Evolutionary conservation across 2,888 invertebrate genomes (phyloP).

Genomic region (Phortica magna): DNA sequence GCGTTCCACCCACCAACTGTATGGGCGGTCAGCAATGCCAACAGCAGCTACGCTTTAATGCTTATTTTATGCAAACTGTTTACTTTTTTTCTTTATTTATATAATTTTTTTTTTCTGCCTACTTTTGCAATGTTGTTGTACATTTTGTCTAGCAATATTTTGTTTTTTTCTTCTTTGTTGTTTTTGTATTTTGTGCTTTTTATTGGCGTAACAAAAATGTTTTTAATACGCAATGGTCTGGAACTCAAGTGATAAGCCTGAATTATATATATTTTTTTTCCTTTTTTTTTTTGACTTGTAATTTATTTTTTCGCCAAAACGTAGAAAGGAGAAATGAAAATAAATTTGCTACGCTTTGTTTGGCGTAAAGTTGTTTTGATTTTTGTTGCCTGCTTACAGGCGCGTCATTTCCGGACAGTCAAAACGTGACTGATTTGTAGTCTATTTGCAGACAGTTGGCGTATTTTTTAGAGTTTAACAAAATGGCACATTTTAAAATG

Average conservation of each 20-base stretch:
- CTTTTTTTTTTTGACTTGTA: constrained; percentile 29
- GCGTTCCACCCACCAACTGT: not conserved
- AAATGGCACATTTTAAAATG: not conserved
- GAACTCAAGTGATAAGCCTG: constrained; percentile 68
- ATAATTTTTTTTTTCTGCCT: not conserved
- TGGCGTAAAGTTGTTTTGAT: constrained; percentile 26
- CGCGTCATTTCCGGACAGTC: not conserved
- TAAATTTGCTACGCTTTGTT: not conserved
- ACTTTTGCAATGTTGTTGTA: not conserved
- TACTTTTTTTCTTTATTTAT: constrained; percentile 31
- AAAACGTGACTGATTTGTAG: constrained; percentile 1
- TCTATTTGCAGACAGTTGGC: not conserved
- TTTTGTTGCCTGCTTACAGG: constrained; percentile 1
- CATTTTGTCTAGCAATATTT: constrained; percentile 2
- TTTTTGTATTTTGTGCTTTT: constrained; percentile 43
- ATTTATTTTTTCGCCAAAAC: constrained; percentile 1
- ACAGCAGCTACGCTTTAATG: constrained; percentile 50
- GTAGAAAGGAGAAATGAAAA: not conserved
- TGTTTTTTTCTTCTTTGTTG: not conserved
- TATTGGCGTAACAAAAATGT: constrained; percentile 70
- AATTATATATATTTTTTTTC: constrained; percentile 40
- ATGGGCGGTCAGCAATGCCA: not conserved
- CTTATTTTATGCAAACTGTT: constrained; percentile 67
- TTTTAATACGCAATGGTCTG: constrained; percentile 72
- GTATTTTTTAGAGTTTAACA: not conserved